Evolutionary conservation across 2,888 invertebrate genomes (phyloP).

Genomic region (Scaptomyza tumidula): DNA sequence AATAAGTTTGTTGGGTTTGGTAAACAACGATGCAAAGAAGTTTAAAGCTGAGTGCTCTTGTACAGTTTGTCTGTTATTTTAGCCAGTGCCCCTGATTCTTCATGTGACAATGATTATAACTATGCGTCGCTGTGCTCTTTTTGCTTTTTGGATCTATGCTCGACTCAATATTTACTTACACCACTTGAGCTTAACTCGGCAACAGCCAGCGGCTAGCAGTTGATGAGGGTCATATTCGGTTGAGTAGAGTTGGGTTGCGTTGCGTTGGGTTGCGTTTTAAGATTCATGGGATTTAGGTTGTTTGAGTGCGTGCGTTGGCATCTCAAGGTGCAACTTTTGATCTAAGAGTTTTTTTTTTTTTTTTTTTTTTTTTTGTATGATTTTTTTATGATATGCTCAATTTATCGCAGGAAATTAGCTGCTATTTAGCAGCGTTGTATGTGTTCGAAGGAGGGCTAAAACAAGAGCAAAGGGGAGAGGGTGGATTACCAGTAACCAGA

Average conservation of each 20-base stretch:
- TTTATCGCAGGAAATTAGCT: constrained; percentile 83
- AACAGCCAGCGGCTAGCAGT: constrained; percentile 27
- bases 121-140: constrained; percentile 6
- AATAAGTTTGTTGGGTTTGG: no score
- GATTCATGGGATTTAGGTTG: constrained; percentile 11
- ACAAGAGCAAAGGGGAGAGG: not conserved
- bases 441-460: constrained; percentile 29
- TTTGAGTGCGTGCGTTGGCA: not conserved
- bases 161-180: constrained; percentile 63
- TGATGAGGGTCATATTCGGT: constrained; percentile 64
- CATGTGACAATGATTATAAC: constrained; percentile 49
- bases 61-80: not conserved
- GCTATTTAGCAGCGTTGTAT: constrained; percentile 79
- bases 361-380: constrained; percentile 17
- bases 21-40: no score
- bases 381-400: constrained; percentile 74
- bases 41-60: no score
- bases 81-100: constrained; percentile 7
- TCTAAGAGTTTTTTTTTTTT: constrained; percentile 45
- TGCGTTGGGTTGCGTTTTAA: constrained; percentile 9
- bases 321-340: constrained; percentile 23
- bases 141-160: constrained; percentile 19
- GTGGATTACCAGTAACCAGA: constrained; percentile 11
- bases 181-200: constrained; percentile 75
- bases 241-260: constrained; percentile 9